A percentile compares a stretch with the other conserved stretches of the same genome.
Evolutionary conservation across 2,113 vertebrate species (phyloP).

Genomic region (Panurus biarmicus): DNA sequence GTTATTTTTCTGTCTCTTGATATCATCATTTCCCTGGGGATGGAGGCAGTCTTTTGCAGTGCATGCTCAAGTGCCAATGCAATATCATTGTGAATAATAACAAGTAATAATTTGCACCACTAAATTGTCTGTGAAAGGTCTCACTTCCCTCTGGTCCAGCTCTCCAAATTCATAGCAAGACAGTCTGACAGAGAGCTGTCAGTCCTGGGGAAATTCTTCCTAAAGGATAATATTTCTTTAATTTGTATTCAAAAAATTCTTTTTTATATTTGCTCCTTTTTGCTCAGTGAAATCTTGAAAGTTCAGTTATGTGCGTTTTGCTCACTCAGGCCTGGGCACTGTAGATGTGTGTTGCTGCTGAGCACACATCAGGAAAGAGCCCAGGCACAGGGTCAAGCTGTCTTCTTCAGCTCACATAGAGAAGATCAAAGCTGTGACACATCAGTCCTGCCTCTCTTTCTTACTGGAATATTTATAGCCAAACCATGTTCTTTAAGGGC

Average conservation of each 20-base stretch:
- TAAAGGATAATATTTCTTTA: background rate
- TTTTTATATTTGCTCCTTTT: background rate
- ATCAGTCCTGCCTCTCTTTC: background rate
- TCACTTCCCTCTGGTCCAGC: background rate
- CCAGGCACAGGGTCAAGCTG: background rate
- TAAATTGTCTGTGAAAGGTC: background rate
- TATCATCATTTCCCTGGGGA: background rate
- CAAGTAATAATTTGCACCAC: background rate
- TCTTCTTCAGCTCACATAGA: background rate
- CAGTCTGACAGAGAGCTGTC: background rate
- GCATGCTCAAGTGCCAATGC: background rate
- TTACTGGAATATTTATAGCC: background rate
- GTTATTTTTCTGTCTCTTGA: background rate
- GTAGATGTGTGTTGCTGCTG: background rate
- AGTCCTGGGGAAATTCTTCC: background rate
- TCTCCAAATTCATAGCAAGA: background rate
- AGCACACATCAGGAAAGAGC: background rate
- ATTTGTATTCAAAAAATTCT: background rate
- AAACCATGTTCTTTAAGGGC: background rate
- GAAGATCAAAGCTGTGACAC: background rate
- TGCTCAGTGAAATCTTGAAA: background rate
- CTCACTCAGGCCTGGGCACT: accelerated
- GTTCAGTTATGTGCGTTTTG: background rate
- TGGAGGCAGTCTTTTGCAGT: background rate
- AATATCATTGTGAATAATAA: background rate